phyloP scores from a whole-genome alignment of 1,140 invertebrate species.

The Psilanteris sp. region DNA sequence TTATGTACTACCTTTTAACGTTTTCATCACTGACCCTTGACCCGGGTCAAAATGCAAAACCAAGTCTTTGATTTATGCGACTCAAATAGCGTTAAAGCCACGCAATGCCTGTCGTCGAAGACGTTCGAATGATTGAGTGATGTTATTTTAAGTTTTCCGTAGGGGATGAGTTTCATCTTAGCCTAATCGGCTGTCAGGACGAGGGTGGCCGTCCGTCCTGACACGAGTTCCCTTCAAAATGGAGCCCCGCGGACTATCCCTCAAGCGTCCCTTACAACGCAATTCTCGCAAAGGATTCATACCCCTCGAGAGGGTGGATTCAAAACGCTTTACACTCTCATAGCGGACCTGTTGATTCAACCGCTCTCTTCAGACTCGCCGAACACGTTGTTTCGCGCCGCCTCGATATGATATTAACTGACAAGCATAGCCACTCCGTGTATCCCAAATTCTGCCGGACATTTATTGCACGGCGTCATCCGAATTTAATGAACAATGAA shows the following conservation, averaged over 20 bases:
- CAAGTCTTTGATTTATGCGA: slow-evolving; percentile 33
- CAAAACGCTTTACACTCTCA: slow-evolving; percentile 80
- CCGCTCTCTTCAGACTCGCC: slow-evolving; percentile 1
- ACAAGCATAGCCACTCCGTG: no score
- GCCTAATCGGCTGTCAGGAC: slow-evolving; percentile 78
- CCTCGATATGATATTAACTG: slow-evolving; percentile 30
- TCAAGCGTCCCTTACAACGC: slow-evolving; percentile 67
- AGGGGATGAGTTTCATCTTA: slow-evolving; percentile 70
- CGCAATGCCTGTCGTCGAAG: slow-evolving; percentile 73
- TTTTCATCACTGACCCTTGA: no score
- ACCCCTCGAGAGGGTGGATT: slow-evolving; percentile 76
- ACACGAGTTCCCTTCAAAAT: slow-evolving; percentile 43
- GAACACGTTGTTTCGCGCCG: slow-evolving; percentile 1
- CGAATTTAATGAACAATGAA: slow-evolving; percentile 43
- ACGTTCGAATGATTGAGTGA: slow-evolving; percentile 77
- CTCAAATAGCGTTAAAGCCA: slow-evolving; percentile 66
- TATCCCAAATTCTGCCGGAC: neutral
- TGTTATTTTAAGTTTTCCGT: slow-evolving; percentile 81
- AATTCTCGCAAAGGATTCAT: slow-evolving; percentile 75
- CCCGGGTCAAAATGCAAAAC: slow-evolving; percentile 15
- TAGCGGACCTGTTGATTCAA: slow-evolving; percentile 79
- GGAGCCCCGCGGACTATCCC: slow-evolving; percentile 64
- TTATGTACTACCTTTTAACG: no score
- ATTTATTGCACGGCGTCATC: neutral
- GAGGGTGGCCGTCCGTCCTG: slow-evolving; percentile 47